Evolutionary conservation across 2,113 vertebrate genomes (phyloP), one percentile per base, ranked within the genome.

Genomic region (Cricetomys ansorgei): DNA sequence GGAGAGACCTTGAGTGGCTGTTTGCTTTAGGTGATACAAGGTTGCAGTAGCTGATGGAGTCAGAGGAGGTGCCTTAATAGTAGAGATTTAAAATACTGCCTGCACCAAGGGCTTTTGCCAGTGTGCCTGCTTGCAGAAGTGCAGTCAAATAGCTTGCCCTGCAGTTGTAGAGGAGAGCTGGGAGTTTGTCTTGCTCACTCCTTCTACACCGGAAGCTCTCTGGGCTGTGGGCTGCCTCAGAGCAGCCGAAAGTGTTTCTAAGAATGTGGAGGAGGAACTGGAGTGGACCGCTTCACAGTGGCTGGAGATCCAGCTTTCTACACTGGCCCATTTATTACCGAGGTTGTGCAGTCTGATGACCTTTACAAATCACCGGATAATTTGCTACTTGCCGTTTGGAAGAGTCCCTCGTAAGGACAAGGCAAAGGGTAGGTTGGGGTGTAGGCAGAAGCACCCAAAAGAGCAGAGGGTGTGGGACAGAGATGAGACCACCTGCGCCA

Each of bases 1-100:
- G 89, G 95, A 93, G 87, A 92, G 89, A 92, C 87, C 79, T 94
- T 48, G 89, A 91, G 40, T 55, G 48, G 88, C 13, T 80, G 13
- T 75, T 65, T 93, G 69, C 55, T 89, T 64, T 40, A 88, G 84
- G 85, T 79, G 80, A 72, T 5, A 9, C 72, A 53, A 75, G 27
- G 16, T 79, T 70, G 25, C 79, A 37, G 53, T 89, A 67, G 86
- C 76, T 43, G 12, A 77, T 50, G n/a, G 48, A 73, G 50, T 91
- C 84, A 34, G 57, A 84, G 48, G 59, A 91, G 83, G 23, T n/a
- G 16, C 37, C 69, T 80, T 55, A 43, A 21, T 53, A 89, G 75
- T 43, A 4, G 75, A 84, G 34, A 83, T 70, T 76, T 69, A 84
- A 83, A 88, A 43, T 3, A 2, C 13, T 77, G 8, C 37, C n/a